phyloP scores from a whole-genome alignment of 2,888 invertebrate species.

The Epistrophe grossulariae region DNA sequence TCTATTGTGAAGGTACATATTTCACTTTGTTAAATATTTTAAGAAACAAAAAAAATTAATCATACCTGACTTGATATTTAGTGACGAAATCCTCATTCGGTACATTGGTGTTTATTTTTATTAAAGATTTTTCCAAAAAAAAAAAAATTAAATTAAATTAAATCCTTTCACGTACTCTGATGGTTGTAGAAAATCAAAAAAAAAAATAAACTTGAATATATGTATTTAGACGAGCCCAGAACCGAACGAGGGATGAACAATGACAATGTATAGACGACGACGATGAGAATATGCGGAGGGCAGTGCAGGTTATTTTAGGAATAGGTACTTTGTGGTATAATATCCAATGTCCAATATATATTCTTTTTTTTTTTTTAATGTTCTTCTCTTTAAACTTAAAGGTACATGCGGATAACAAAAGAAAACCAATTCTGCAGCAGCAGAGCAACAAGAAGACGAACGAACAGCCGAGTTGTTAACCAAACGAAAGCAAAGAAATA shows the following conservation, averaged over 20 bases:
- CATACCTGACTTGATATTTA: conserved; percentile 82
- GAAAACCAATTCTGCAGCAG: conserved; percentile 65
- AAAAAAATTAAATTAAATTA: conserved; percentile 11
- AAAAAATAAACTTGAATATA: conserved; percentile 11
- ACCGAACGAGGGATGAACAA: conserved; percentile 20
- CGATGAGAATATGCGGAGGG: background rate
- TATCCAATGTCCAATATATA: conserved; percentile 67
- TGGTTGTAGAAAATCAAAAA: conserved; percentile 2
- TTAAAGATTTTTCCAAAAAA: background rate
- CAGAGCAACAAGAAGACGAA: conserved; percentile 44
- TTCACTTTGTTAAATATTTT: background rate
- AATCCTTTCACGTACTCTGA: conserved; percentile 59
- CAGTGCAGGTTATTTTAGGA: background rate
- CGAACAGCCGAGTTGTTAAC: conserved; percentile 15
- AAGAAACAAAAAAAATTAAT: background rate
- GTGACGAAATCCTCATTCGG: conserved; percentile 82
- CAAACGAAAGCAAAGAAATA: conserved; percentile 35
- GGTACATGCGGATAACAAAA: conserved; percentile 65
- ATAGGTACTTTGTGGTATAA: conserved; percentile 21
- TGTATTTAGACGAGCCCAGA: background rate
- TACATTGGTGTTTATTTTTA: conserved; percentile 78
- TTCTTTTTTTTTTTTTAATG: conserved; percentile 30
- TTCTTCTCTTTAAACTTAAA: conserved; percentile 35
- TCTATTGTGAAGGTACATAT: background rate
- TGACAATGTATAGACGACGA: conserved; percentile 6